Evolutionary conservation across 2,888 invertebrate species (phyloP), one percentile per base, ranked within the genome.

Genomic region (Trichogramma dendrolimi): DNA sequence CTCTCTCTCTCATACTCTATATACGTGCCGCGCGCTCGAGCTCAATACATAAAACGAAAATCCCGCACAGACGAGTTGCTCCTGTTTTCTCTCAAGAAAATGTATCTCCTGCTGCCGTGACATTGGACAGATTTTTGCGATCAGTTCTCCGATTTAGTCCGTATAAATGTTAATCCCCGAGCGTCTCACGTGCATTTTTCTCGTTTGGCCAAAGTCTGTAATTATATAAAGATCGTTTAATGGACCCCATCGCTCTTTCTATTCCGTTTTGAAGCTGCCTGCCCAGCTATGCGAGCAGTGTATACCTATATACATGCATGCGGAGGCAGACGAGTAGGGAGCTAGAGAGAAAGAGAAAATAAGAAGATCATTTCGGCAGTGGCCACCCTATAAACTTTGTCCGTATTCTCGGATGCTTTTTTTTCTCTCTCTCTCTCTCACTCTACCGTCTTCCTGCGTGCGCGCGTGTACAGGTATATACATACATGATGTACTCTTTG

Each of bases 161-260:
- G 27, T 27, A 70, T 71, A 71, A 72, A 71, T 70, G 72, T 70
- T 71, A 71, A 72, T 72, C 69, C 71, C 71, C n/a, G 47, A 40
- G 51, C n/a, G 48, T 14, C 43, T 7, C 67, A 67, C 66, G 69
- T 69, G 70, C 68, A 67, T 69, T 65, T 55, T 27, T 60, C 55
- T 58, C 7, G 39, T n/a, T 51, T 67, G 52, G 66, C 65, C 68
- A 60, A 70, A 70, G 70, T 73, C 71, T 72, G 72, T 73, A 74
- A 74, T 74, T 73, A 74, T 27, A 27, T 73, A 71, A 73, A 72
- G 74, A 73, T 74, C 73, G 72, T 71, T 73, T 73, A 73, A 74
- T 74, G 71, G 73, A 72, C 69, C 70, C 70, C 69, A 67, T 68
- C 69, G 69, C 70, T 68, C 71, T 67, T 67, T 68, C 67, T 56